phyloP scores from a whole-genome alignment of 1,140 invertebrate species.

The Trichonephila inaurata region DNA sequence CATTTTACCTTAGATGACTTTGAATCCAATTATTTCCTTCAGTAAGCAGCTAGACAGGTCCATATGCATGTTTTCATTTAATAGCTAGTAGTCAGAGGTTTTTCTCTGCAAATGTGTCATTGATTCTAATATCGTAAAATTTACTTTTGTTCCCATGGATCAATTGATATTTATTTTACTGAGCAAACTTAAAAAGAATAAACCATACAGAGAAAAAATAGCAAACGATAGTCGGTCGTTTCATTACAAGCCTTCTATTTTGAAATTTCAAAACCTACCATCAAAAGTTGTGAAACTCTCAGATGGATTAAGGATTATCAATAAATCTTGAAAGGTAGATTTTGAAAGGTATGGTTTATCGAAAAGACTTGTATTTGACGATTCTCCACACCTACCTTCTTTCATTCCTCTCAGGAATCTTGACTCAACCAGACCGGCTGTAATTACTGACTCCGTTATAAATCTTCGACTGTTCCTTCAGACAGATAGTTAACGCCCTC shows the following conservation, averaged over 20 bases:
- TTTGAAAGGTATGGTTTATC: not conserved
- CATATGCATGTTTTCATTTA: too few relatives aligned
- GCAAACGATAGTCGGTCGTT: not conserved
- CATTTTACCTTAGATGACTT: too few relatives aligned
- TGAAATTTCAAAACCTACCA: not conserved
- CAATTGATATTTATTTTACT: too few relatives aligned
- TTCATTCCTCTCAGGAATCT: slow-evolving; percentile 11
- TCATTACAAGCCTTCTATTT: not conserved
- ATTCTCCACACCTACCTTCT: not conserved
- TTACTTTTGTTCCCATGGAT: too few relatives aligned
- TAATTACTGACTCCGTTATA: slow-evolving; percentile 34
- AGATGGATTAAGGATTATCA: not conserved
- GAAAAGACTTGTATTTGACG: not conserved
- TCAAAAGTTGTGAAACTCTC: not conserved
- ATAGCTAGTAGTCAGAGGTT: too few relatives aligned
- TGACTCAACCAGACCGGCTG: not conserved
- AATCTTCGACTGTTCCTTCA: not conserved
- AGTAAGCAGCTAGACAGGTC: too few relatives aligned
- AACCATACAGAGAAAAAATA: not conserved
- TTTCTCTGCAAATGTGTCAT: too few relatives aligned
- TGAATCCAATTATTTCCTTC: too few relatives aligned
- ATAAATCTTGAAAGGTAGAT: not conserved
- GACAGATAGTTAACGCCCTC: slow-evolving; percentile 46
- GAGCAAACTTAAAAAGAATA: not conserved
- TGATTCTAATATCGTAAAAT: too few relatives aligned